Conservation (phyloP, 2,797 vertebrate genomes). For the Avahi laniger region DNA sequence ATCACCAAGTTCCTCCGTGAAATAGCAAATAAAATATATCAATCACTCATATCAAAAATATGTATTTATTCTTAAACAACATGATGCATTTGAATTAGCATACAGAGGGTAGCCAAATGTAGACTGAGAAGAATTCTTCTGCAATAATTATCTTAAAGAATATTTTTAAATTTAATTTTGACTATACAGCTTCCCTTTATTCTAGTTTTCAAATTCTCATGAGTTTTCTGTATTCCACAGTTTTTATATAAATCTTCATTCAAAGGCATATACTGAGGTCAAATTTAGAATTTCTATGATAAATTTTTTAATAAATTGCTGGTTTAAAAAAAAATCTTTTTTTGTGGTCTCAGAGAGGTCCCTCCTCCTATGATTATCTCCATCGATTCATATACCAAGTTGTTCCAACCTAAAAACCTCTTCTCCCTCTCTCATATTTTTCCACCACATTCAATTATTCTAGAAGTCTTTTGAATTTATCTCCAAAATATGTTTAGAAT, state of each 20-base stretch:
- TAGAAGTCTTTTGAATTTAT: background rate
- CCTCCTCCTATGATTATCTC: background rate
- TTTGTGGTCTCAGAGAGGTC: background rate
- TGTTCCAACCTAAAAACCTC: background rate
- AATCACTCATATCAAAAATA: background rate
- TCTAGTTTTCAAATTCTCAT: background rate
- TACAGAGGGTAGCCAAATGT: background rate
- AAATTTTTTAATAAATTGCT: background rate
- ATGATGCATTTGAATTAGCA: background rate
- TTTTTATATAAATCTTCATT: conserved; percentile 13
- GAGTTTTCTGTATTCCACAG: background rate
- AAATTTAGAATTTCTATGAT: background rate
- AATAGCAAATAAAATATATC: background rate
- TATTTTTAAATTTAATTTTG: background rate
- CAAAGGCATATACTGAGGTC: background rate
- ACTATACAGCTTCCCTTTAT: background rate
- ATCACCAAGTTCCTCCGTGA: background rate
- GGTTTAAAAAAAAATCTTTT: background rate
- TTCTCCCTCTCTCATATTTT: background rate
- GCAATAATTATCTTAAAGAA: background rate
- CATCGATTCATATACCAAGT: background rate
- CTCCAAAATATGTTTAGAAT: background rate
- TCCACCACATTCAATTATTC: background rate
- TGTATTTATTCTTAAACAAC: background rate
- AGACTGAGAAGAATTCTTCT: background rate